phyloP scores from a whole-genome alignment of 2,888 invertebrate species.

The Caradrina clavipalpis region DNA sequence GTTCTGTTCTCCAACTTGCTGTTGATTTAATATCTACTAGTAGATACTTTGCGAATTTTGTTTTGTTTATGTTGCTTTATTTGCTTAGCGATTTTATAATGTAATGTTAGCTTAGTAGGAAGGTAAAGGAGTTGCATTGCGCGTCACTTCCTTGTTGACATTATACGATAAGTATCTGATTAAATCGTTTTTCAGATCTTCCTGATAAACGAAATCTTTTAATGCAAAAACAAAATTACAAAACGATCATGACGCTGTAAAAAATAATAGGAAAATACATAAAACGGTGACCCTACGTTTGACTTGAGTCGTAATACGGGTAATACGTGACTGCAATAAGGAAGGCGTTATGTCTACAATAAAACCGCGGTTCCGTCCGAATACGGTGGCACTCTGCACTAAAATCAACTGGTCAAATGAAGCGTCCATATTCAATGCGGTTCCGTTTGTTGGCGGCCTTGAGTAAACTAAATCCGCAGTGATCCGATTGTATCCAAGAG shows the following conservation, averaged over 20 bases:
- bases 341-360: constrained; percentile 64
- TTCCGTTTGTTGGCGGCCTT: constrained; percentile 65
- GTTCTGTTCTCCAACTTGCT: constrained; percentile 5
- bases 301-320: constrained; percentile 59
- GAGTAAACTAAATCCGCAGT: constrained; percentile 54
- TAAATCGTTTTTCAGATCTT: constrained; percentile 43
- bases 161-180: constrained; percentile 27
- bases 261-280: constrained; percentile 59
- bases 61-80: constrained; percentile 10
- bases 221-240: constrained; percentile 36
- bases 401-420: constrained; percentile 70
- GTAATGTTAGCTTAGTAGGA: background rate
- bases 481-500: constrained; percentile 54
- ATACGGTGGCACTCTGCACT: constrained; percentile 63
- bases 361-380: constrained; percentile 64
- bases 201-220: constrained; percentile 30
- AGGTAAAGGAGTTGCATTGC: background rate
- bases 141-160: constrained; percentile 33
- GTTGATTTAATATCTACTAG: constrained; percentile 2
- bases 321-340: constrained; percentile 70
- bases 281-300: constrained; percentile 66
- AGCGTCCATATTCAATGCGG: constrained; percentile 58
- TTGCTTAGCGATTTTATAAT: constrained; percentile 31
- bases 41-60: constrained; percentile 28
- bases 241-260: constrained; percentile 40